A percentile compares a stretch with the other conserved stretches of the same genome.
phyloP scores from a whole-genome alignment of 1,140 invertebrate species.

The Diabrotica undecimpunctata region DNA sequence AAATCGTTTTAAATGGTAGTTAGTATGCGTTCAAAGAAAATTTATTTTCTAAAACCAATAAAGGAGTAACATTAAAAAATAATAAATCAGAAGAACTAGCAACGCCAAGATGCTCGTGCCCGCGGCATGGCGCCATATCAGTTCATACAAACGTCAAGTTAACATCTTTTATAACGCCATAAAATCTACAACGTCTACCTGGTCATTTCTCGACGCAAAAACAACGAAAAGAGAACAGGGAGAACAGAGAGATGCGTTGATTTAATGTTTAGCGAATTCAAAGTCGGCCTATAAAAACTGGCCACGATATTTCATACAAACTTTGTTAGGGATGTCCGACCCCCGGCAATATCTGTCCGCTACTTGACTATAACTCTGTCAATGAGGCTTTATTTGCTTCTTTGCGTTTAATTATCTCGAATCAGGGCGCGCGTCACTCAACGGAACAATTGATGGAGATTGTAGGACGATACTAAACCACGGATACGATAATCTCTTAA shows the following conservation, averaged over 20 bases:
- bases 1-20: no score
- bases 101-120: no score
- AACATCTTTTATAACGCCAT: no score
- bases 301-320: conserved; percentile 7
- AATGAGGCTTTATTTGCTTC: conserved; percentile 6
- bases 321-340: conserved; percentile 10
- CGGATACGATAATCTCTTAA: neutral
- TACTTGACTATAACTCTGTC: conserved; percentile 16
- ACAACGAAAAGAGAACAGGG: neutral
- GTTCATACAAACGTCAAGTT: no score
- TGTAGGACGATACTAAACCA: neutral
- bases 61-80: no score
- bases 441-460: neutral
- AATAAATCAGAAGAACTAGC: no score
- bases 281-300: conserved; percentile 9
- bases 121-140: no score
- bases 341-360: conserved; percentile 10
- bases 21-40: no score
- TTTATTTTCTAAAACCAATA: no score
- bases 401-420: conserved; percentile 15
- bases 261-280: conserved; percentile 9
- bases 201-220: no score
- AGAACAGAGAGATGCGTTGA: conserved; percentile 6
- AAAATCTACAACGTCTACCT: no score
- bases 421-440: conserved; percentile 10